These are phyloP conservation scores for Gymnothorax reevesii DNA, from an alignment of 2,797 vertebrate genomes.

Conservation along the genomic window DNA sequence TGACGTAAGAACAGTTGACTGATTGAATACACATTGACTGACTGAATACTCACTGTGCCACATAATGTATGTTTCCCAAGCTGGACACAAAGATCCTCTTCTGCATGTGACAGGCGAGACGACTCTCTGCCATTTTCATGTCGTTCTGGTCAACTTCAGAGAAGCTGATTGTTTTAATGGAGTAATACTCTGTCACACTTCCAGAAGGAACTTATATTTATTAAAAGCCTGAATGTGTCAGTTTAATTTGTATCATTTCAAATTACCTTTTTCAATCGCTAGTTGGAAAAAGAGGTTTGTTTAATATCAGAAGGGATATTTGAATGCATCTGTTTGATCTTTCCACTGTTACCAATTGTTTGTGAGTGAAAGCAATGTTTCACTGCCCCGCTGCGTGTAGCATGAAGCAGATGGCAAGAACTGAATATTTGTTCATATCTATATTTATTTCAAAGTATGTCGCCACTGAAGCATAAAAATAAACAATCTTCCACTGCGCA, in stretches of 20 bases:
- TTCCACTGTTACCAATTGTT: not conserved
- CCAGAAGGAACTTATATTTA: not conserved
- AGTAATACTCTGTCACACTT: not conserved
- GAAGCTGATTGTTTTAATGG: not conserved
- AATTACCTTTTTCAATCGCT: slow-evolving; percentile 6
- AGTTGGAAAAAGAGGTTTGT: not conserved
- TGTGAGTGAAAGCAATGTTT: not conserved
- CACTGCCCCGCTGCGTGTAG: not conserved
- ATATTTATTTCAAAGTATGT: not conserved
- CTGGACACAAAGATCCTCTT: not conserved
- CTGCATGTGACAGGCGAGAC: not conserved
- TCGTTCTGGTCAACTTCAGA: no score
- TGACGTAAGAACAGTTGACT: not conserved
- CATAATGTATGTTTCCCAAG: not conserved
- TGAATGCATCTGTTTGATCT: not conserved
- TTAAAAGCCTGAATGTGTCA: not conserved
- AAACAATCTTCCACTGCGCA: not conserved
- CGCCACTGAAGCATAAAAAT: not conserved
- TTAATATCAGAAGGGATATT: not conserved
- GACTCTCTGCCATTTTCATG: not conserved
- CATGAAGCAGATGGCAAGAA: no score
- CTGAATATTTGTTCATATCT: not conserved
- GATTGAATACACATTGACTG: no score
- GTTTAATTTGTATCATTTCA: not conserved
- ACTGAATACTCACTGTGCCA: slow-evolving; percentile 8